Base-by-base conservation (phyloP, 2,113 vertebrate genomes). In the Typhlomys cinereus region DNA sequence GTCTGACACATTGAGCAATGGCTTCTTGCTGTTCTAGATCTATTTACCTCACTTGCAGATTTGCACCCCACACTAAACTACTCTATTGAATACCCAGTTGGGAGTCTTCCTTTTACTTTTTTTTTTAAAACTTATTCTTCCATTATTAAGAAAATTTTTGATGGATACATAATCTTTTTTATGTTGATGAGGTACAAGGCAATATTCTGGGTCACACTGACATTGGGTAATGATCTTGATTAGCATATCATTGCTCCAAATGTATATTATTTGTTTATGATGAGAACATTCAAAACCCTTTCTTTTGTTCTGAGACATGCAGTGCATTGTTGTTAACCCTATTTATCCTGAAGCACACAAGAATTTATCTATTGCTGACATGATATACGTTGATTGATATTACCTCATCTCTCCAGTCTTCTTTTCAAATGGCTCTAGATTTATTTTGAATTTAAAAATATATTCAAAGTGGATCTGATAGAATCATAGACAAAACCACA, bases 1-100 rank as follows among this genome's bases (percentile, higher is more conserved):
- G 7, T 17, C 29, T 18, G 6, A 23, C 2, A 1, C 31, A 20
- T 9, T 10, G 9, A 29, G 21, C 23, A 41, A 10, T 3, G 34
- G 7, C 0, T 48, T 36, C 34, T 80, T 61, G 61, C 10, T 13
- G 5, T 57, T 78, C 25, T 18, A 59, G 54, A 34, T 71, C 54
- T 64, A 17, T 93, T 70, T 44, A 6, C 9, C 6, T 31, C 31
- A 11, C 39, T 39, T 1, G 3, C 11, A 44, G 17, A 7, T 29
- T 29, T 7, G 18, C 34, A 7, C 5, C 57, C 27, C 67, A 18
- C 2, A 6, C 14, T 36, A 25, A 7, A 78, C 9, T 14, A 13
- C 69, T 7, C 62, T 25, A 25, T 44, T 62, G 3, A 23, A 31
- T 3, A 50, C 14, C 27, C 31, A 29, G 29, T 21, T n/a, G 6